A percentile compares a stretch with the other conserved stretches of the same genome.
phyloP scores from a whole-genome alignment of 2,113 vertebrate genomes.

The Sitta europaea region DNA sequence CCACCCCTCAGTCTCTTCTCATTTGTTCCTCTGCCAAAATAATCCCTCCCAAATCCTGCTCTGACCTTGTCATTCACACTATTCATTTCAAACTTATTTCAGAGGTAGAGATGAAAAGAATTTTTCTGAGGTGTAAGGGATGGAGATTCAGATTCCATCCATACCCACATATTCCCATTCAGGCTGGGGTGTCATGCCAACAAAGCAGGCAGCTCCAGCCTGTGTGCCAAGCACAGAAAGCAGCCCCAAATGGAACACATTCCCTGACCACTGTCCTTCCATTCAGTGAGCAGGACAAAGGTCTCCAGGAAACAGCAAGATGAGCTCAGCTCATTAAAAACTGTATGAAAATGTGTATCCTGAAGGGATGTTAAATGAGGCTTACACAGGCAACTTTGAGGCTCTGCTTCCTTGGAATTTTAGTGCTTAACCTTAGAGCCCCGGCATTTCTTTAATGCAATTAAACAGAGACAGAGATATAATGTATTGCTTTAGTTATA shows the following conservation, averaged over 20 bases:
- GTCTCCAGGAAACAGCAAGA: constrained; percentile 1
- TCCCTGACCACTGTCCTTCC: constrained; percentile 9
- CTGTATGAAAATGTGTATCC: constrained; percentile 27
- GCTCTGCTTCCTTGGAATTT: constrained; percentile 35
- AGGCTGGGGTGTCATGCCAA: neutral
- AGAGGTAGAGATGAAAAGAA: neutral
- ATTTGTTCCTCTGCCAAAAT: neutral
- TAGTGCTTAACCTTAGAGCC: constrained; percentile 31
- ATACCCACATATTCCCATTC: rapidly evolving
- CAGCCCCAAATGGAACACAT: neutral
- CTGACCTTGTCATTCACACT: neutral
- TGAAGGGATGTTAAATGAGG: constrained; percentile 54
- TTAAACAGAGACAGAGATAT: neutral
- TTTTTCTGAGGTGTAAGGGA: neutral
- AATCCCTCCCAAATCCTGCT: neutral
- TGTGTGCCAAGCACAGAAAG: neutral
- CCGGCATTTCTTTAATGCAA: constrained; percentile 15
- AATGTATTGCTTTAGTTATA: neutral
- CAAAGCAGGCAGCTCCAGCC: neutral
- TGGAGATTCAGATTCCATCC: neutral
- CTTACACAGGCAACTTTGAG: constrained; percentile 9
- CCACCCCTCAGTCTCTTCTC: neutral
- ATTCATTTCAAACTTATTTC: neutral
- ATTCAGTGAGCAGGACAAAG: constrained; percentile 17
- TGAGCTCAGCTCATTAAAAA: constrained; percentile 54